Conservation (phyloP, 2,113 vertebrate species). For the Eulemur macaco region DNA sequence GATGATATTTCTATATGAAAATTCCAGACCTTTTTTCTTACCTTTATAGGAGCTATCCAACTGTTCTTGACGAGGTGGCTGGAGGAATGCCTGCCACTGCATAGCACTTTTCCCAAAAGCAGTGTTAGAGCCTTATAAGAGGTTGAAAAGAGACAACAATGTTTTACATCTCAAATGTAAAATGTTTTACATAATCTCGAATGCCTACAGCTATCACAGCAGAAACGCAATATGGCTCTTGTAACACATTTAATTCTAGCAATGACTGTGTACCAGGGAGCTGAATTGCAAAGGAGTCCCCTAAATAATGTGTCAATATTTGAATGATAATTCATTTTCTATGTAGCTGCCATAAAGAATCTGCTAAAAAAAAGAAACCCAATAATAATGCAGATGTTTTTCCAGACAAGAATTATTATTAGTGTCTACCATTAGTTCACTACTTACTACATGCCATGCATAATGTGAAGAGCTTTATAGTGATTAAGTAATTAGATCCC, state of each 20-base stretch:
- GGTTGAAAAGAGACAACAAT: neutral
- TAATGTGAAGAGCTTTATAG: neutral
- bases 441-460: neutral
- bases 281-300: neutral
- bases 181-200: neutral
- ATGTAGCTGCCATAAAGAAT: neutral
- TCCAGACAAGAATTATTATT: neutral
- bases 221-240: neutral
- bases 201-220: neutral
- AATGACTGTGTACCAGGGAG: neutral
- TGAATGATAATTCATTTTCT: neutral
- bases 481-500: neutral
- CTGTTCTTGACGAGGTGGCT: neutral
- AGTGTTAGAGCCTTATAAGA: neutral
- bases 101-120: neutral
- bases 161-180: neutral
- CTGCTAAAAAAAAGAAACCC: neutral
- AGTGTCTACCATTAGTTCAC: neutral
- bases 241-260: neutral
- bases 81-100: neutral
- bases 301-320: neutral
- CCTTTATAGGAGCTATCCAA: neutral
- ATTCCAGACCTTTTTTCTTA: neutral
- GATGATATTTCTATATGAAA: neutral
- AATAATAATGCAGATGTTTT: neutral